Evolutionary conservation across 2,797 vertebrate species (phyloP), one percentile per base, ranked within the genome.

Genomic region (Calcarius lapponicus): DNA sequence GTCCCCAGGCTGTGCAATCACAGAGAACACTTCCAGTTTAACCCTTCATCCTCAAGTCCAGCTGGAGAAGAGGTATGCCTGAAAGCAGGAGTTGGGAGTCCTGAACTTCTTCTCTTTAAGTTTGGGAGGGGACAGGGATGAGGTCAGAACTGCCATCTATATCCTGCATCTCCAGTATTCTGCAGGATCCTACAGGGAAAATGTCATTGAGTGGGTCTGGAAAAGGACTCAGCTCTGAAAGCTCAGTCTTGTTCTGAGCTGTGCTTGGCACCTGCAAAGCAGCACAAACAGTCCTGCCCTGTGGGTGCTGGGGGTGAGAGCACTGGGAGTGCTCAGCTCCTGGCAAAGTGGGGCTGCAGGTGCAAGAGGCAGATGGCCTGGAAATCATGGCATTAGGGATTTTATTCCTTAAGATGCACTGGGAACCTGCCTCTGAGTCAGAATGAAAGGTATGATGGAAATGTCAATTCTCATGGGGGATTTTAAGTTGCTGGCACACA

Each of bases 261-360:
- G 50, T 21, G 58, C 32, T 5, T 87, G 56, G 48, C 43, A 40
- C 22, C 60, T 50, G 53, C 36, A 67, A 20, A 78, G 43, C 34
- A 34, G 38, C 70, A 79, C 36, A 4, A 86, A 25, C 29, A 40
- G 18, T 21, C 20, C 83, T 86, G 61, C 40, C 36, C 45, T 29
- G 32, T n/a, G 83, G 26, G 45, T 24, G 36, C 67, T 80, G 80
- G 42, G n/a, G 9, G 2, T 42, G 40, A 61, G 11, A 32, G 60
- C 57, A 22, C 0, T 58, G 13, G 3, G 22, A 45, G 40, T 54
- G 73, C 54, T 74, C 0, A 0, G 65, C 47, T 28, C 31, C 0
- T 71, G 42, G 40, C 14, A 64, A 81, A 71, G 42, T 22, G 42
- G 36, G 34, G 53, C 36, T 91, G 13, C 31, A 60, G 40, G 36